Percentiles rank a stretch among this genome's conserved stretches.
Evolutionary conservation across 2,113 vertebrate genomes (phyloP).

Genomic region (Meleagris gallopavo): DNA sequence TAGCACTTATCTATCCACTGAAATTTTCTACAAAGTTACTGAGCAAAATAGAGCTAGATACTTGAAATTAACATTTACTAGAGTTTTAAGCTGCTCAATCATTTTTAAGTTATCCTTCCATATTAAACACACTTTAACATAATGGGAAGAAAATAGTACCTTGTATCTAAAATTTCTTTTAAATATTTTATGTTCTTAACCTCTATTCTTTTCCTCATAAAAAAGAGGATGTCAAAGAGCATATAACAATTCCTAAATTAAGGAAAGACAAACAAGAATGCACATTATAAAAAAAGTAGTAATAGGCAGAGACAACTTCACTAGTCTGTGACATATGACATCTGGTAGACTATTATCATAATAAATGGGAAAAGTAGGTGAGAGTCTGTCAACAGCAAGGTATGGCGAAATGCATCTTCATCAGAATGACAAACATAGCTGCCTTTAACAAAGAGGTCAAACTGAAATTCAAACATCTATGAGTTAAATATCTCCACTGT

Average conservation of each 20-base stretch:
- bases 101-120: background rate
- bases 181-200: background rate
- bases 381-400: conserved; percentile 71
- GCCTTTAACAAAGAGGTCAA: conserved; percentile 71
- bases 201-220: conserved; percentile 6
- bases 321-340: conserved; percentile 65
- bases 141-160: background rate
- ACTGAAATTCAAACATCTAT: conserved; percentile 35
- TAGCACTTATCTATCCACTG: background rate
- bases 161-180: background rate
- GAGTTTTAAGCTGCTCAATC: background rate
- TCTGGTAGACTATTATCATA: conserved; percentile 73
- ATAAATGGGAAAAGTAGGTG: conserved; percentile 71
- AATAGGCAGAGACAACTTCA: conserved; percentile 66
- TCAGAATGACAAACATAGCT: conserved; percentile 71
- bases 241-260: conserved; percentile 53
- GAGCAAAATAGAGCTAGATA: background rate
- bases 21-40: background rate
- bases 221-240: conserved; percentile 20
- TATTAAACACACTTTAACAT: background rate
- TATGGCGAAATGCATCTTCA: conserved; percentile 62
- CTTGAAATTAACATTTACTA: background rate
- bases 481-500: conserved; percentile 50
- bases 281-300: conserved; percentile 6
- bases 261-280: conserved; percentile 46